Evolutionary conservation across 2,888 invertebrate genomes (phyloP).

Genomic region (Meghimatium bilineatum): DNA sequence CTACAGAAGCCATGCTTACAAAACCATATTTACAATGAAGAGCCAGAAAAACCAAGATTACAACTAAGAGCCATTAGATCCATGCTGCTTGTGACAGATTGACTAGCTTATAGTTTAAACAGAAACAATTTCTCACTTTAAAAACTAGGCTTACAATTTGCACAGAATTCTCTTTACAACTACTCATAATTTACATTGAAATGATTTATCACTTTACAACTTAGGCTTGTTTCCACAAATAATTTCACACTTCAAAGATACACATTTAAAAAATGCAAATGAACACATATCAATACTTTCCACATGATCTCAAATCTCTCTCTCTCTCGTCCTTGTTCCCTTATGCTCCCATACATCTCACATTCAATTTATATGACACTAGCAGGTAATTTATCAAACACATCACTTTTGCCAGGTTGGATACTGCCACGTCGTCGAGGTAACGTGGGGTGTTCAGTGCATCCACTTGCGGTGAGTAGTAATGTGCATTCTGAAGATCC

Average conservation of each 20-base stretch:
- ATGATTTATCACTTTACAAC: too few species aligned
- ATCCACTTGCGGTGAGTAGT: slow-evolving; percentile 46
- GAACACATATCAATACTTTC: neutral
- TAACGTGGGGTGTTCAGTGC: slow-evolving; percentile 81
- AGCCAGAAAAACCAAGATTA: too few species aligned
- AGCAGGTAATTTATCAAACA: slow-evolving; percentile 78
- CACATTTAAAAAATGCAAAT: neutral
- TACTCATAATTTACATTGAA: too few species aligned
- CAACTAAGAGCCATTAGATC: too few species aligned
- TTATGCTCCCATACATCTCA: neutral
- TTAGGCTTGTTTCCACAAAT: too few species aligned
- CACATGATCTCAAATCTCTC: neutral
- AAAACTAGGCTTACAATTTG: too few species aligned
- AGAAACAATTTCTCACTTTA: neutral
- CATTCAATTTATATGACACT: slow-evolving; percentile 73
- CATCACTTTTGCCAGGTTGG: slow-evolving; percentile 70
- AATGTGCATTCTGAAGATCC: slow-evolving; percentile 80
- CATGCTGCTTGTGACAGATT: neutral
- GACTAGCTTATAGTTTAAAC: neutral
- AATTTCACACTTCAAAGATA: neutral
- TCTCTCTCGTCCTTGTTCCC: neutral
- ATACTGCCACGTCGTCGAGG: slow-evolving; percentile 80
- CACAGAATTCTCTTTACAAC: too few species aligned
- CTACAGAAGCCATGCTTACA: too few species aligned
- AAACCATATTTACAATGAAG: too few species aligned